Conservation (phyloP, 2,888 invertebrate species). For the Girardia tigrina region DNA sequence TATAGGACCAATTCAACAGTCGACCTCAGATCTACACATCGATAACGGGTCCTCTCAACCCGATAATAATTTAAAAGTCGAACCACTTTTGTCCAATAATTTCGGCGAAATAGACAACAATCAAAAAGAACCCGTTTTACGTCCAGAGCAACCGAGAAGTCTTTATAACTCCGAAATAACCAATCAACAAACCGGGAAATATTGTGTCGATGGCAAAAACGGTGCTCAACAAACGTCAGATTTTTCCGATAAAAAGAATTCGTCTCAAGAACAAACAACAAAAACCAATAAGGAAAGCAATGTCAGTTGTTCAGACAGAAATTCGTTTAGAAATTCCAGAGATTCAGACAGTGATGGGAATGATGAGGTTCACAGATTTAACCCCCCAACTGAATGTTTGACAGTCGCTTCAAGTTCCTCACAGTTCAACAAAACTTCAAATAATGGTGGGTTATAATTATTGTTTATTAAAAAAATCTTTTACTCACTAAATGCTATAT, state of each 20-base stretch:
- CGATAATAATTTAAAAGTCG: neutral
- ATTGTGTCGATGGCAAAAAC: neutral
- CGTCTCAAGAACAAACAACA: neutral
- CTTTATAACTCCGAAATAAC: neutral
- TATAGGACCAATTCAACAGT: neutral
- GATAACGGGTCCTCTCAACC: neutral
- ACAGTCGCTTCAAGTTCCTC: neutral
- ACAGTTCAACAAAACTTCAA: neutral
- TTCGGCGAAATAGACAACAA: neutral
- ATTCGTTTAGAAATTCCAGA: neutral
- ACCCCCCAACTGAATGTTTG: neutral
- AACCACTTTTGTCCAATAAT: neutral
- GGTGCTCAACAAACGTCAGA: no score
- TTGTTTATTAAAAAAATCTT: no score
- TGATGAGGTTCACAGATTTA: neutral
- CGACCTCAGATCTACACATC: neutral
- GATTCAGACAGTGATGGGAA: neutral
- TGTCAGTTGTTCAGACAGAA: neutral
- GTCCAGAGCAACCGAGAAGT: neutral
- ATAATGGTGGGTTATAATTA: no score
- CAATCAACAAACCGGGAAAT: neutral
- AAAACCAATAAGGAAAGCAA: neutral
- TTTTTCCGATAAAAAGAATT: neutral
- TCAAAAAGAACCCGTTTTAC: neutral
- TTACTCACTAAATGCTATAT: no score